Evolutionary conservation across 2,888 invertebrate genomes (phyloP), one percentile per base, ranked within the genome.

Genomic region (Leucania comma): DNA sequence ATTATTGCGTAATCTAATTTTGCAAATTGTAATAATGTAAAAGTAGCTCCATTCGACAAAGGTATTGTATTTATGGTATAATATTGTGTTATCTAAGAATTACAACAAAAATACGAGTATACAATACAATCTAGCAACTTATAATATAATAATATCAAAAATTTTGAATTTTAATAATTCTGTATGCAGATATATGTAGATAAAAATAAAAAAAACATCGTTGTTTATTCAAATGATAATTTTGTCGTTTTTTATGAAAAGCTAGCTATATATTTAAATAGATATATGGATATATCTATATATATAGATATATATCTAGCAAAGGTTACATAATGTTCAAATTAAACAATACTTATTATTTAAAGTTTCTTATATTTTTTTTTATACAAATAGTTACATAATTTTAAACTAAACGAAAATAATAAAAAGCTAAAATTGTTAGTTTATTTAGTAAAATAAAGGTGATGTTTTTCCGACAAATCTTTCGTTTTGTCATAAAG

Each of bases 151-250:
- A 22, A n/a, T 6, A 56, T 8, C 14, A 32, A 22, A 35, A 35
- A 57, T 35, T 5, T 57, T 35, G 56, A 35, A 35, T 57, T 22
- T 35, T 22, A 57, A 35, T 35, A 57, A 22, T 22, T 22, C 1
- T 38, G 12, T 57, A 35, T 35, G 57, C 57, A 57, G 35, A 56
- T 32, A 53, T 12, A 32, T n/a, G n/a, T 56, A 56, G 12, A 56
- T 56, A 32, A 32, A n/a, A 32, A 56, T 32, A 32, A 56, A 56
- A 56, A 56, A 32, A 54, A 32, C 10, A 29, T 4, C 54, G 20
- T 10, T n/a, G 12, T 6, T 56, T 35, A 56, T 56, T 56, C 12
- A 56, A 35, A 56, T 35, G 6, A 22, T 22, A 14, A 56, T 35
- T n/a, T n/a, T 1, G 1, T 26, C 3, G 50, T 29, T 20, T 54